Evolutionary conservation across 2,888 invertebrate species (phyloP), one percentile per base, ranked within the genome.

Genomic region (Agrochola circellaris): DNA sequence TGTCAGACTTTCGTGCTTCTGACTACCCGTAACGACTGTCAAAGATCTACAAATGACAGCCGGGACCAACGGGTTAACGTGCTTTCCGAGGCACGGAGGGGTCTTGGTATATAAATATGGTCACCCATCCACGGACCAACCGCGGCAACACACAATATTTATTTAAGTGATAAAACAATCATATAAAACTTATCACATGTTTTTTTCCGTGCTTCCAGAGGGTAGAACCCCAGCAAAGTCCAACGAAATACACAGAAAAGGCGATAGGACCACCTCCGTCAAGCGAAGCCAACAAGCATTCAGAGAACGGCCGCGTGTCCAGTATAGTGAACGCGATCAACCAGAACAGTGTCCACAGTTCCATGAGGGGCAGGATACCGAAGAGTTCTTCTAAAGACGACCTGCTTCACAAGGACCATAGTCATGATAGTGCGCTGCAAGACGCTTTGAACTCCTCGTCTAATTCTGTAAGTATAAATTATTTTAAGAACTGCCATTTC

Each of bases 301-400:
- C 89, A 0, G 97, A 97, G 70, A 96, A 96, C 87, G 95, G 96
- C 5, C 92, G 96, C 11, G 97, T 97, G 17, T 96, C 96, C 2
- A 95, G 89, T 58, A 96, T 97, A 72, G 96, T 97, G 77, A 94
- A 95, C 77, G 96, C 96, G 0, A 93, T 97, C 76, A 97, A 97
- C 85, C 94, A 95, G 80, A 92, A 90, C 87, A 90, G 81, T 54
- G 85, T 87, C 38, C 93, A 94, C 82, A 93, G 91, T 68, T 95
- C 96, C 0, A 90, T 93, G 79, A 84, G 96, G 67, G 95, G 95
- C 6, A 86, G 95, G 83, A 95, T 96, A 90, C 94, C 93, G 20
- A 96, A 96, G 89, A 96, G 95, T 74, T 94, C 95, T 0, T 96
- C 96, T 2, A 97, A 96, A 83, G 97, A 97, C 66, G 95, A 97